phyloP scores from a whole-genome alignment of 2,113 vertebrate genomes.

The Austrofundulus limnaeus region DNA sequence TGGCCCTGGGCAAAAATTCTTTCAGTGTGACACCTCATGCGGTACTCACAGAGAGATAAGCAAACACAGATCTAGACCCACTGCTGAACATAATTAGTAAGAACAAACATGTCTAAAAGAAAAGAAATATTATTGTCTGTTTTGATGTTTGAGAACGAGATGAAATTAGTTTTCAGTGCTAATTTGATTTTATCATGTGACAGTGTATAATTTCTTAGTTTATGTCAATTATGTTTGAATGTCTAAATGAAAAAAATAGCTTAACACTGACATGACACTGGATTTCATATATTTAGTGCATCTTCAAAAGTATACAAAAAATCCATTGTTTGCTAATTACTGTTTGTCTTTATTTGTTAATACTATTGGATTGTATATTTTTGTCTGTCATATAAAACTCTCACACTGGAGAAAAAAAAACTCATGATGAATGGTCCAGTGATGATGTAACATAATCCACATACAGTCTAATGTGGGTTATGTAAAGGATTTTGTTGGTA shows the following conservation, averaged over 20 bases:
- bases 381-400: too few species aligned
- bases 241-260: background rate
- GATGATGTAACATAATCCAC: too few species aligned
- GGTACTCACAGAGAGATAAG: constrained; percentile 71
- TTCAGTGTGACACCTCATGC: constrained; percentile 73
- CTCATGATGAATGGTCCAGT: too few species aligned
- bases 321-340: too few species aligned
- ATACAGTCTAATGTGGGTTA: too few species aligned
- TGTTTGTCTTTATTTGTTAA: too few species aligned
- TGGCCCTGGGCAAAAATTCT: constrained; percentile 81
- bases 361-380: too few species aligned
- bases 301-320: background rate
- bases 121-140: constrained; percentile 28
- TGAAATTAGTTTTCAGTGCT: constrained; percentile 21
- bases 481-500: too few species aligned
- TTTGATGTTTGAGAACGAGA: constrained; percentile 19
- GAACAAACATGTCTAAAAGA: constrained; percentile 54
- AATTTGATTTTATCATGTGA: constrained; percentile 23
- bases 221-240: background rate
- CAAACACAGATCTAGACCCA: constrained; percentile 57
- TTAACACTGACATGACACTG: background rate
- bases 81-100: constrained; percentile 63
- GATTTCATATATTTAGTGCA: background rate
- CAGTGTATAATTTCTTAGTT: constrained; percentile 4
- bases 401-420: too few species aligned